Percentiles rank a stretch among this genome's conserved stretches.
phyloP scores from a whole-genome alignment of 2,113 vertebrate species.

The Phalacrocorax aristotelis region DNA sequence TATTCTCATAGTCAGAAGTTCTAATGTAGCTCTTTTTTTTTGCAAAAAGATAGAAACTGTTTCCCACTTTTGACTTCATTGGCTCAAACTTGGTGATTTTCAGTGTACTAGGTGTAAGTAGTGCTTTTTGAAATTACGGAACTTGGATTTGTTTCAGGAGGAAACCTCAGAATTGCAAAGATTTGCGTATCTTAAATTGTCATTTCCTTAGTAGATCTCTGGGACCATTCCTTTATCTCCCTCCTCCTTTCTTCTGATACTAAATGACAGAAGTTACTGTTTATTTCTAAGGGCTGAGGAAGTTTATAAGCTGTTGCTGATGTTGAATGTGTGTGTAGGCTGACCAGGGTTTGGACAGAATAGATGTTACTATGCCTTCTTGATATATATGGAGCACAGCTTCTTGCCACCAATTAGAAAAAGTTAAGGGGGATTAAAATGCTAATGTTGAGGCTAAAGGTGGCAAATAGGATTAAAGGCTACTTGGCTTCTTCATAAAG shows the following conservation, averaged over 20 bases:
- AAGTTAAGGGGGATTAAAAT: neutral
- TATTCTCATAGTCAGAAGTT: neutral
- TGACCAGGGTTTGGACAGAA: neutral
- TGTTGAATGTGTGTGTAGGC: neutral
- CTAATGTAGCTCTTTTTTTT: neutral
- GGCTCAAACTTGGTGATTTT: neutral
- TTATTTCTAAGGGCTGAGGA: neutral
- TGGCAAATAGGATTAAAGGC: neutral
- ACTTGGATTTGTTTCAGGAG: neutral
- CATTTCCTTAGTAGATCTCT: neutral
- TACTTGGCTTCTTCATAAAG: neutral
- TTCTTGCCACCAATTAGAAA: neutral
- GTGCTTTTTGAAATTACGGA: neutral
- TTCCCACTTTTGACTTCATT: neutral
- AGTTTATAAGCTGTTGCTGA: neutral
- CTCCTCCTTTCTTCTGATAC: neutral
- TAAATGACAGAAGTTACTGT: neutral
- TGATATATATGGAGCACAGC: neutral
- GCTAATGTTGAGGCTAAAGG: neutral
- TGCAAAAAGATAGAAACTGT: neutral
- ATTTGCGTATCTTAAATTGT: neutral
- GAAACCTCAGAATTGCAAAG: neutral
- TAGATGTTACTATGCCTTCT: rapidly evolving
- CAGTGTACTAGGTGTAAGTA: neutral
- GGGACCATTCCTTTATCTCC: neutral